Base-by-base conservation (phyloP, 2,797 vertebrate species). In the Microcaecilia unicolor region DNA sequence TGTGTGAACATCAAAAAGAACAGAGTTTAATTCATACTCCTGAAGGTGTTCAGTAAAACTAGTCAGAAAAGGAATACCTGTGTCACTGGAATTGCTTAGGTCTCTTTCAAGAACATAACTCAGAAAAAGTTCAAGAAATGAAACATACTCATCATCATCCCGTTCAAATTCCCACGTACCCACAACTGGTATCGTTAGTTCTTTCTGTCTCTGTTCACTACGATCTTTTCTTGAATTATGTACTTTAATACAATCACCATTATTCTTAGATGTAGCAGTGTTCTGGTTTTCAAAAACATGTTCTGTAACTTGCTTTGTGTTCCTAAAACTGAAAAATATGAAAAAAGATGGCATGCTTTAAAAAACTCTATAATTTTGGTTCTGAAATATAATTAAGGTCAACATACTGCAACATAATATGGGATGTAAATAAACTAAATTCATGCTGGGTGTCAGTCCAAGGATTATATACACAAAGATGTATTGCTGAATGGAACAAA, bases 101-200 rank as follows among this genome's bases (percentile, higher is more conserved):
- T 90, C 90, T 60, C 77, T 92, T 64, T 92, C 95, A 34, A 98
- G 72, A 51, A 94, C 11, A 0, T 97, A 99, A 64, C 87, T 91
- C 55, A 98, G 64, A 53, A 99, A 96, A 11, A 99, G 81, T 47
- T 95, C 92, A 35, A 99, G 80, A 55, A 97, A 99, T 30, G 53
- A 70, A 14, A 84, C 44, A 47, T 94, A 99, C 42, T 97, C 92
- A 8, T 96, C 86, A 31, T 97, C 95, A 31, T 92, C 88, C 32
- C 90, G 74, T 70, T 99, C 96, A 78, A 98, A 99, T 66, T 92
- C 88, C 96, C 95, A 97, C 6, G 70, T 67, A 18, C 95, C 95
- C 11, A 97, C 77, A 11, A 67, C 2, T 6, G 92, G 92, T 13
- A 79, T 64, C 21, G 29, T 14, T 16, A 9, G 42, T 1, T 41